Conservation (phyloP, 2,797 vertebrate species). For the Petrocephalus sullivani region DNA sequence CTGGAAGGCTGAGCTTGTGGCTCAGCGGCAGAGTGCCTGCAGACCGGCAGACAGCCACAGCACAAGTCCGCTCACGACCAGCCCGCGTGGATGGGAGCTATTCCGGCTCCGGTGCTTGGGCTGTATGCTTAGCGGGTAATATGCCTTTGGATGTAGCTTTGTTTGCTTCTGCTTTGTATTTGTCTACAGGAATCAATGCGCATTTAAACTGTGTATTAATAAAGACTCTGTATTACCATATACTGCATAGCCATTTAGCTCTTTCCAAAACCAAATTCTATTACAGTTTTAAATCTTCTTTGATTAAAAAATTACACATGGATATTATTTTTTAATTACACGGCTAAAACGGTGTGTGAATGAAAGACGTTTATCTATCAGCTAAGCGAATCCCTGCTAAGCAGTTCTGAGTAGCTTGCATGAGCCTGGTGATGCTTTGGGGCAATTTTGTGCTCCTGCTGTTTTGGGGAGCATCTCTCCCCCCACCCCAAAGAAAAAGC, state of each 20-base stretch:
- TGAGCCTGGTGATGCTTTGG: background rate
- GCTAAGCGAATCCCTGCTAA: background rate
- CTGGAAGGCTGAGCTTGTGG: conserved; percentile 9
- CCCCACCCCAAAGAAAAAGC: background rate
- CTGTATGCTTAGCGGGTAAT: background rate
- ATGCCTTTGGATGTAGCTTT: background rate
- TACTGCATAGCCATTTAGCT: background rate
- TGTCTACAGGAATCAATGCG: background rate
- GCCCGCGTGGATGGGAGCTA: background rate
- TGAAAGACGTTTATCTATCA: background rate
- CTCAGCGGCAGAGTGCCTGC: background rate
- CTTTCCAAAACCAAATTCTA: background rate
- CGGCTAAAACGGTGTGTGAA: background rate
- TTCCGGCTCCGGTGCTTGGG: no score
- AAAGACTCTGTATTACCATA: background rate
- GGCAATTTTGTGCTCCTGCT: background rate
- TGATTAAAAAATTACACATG: background rate
- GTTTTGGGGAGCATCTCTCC: background rate
- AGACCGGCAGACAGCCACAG: background rate
- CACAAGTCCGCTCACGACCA: background rate
- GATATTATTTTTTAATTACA: background rate
- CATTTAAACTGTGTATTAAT: background rate
- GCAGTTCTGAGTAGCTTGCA: background rate
- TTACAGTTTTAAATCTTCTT: background rate
- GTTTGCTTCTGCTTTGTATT: background rate